Percentiles rank a stretch among this genome's conserved stretches.
Evolutionary conservation across 2,797 vertebrate species (phyloP).

Genomic region (Arctocebus calabarensis): DNA sequence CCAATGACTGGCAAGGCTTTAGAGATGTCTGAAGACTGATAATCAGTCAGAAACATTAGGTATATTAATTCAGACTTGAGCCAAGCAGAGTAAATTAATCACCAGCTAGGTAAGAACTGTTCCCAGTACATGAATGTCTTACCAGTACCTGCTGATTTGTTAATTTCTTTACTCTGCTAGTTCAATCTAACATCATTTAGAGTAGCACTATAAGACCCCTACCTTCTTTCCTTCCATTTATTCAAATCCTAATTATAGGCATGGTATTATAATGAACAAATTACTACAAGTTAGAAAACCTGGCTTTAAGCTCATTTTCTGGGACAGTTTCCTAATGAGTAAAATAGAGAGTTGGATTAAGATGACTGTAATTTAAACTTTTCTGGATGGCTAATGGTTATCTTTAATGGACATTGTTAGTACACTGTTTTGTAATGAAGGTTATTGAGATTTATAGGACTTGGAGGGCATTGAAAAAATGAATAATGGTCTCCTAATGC

Average conservation of each 20-base stretch:
- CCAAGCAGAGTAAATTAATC: neutral
- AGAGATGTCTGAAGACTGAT: neutral
- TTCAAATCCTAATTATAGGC: neutral
- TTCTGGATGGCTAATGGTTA: neutral
- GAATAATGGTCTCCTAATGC: neutral
- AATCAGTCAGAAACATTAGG: neutral
- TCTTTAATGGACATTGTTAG: neutral
- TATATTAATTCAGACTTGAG: neutral
- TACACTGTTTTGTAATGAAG: neutral
- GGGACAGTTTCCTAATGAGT: neutral
- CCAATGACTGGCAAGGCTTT: neutral
- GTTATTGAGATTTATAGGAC: neutral
- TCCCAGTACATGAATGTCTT: neutral
- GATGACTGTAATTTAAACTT: conserved; percentile 12
- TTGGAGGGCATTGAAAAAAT: neutral
- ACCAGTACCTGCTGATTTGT: neutral
- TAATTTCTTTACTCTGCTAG: conserved; percentile 17
- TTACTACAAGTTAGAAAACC: conserved; percentile 26
- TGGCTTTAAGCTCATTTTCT: conserved; percentile 20
- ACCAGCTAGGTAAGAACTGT: neutral
- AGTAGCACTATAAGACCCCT: neutral
- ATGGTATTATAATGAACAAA: neutral
- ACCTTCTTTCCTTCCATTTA: neutral
- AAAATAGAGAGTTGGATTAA: neutral
- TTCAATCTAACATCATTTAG: neutral